phyloP scores from a whole-genome alignment of 1,140 invertebrate genomes.

The Drosophila subobscura region DNA sequence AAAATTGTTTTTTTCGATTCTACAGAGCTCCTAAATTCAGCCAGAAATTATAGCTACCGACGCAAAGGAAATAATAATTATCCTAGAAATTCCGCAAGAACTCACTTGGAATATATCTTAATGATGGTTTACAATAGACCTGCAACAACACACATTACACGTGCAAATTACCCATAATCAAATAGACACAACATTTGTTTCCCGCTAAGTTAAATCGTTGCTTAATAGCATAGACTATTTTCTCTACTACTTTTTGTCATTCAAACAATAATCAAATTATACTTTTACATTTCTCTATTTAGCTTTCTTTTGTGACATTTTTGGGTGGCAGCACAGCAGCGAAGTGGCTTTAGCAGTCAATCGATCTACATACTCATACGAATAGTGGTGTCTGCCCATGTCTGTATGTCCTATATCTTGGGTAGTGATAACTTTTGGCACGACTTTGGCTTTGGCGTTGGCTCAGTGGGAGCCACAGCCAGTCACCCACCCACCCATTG shows the following conservation, averaged over 20 bases:
- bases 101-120: no score
- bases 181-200: no score
- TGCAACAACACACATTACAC: no score
- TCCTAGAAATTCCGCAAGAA: no score
- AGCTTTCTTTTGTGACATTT: constrained; percentile 5
- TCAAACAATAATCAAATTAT: not conserved
- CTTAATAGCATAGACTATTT: no score
- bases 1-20: not conserved
- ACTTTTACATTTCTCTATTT: not conserved
- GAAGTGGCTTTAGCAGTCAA: constrained; percentile 17
- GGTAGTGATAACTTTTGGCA: constrained; percentile 68
- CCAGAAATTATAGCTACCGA: no score
- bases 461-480: not conserved
- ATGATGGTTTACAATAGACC: no score
- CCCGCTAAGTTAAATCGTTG: no score
- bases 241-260: not conserved
- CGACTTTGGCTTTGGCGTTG: constrained; percentile 60
- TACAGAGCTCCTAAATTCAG: no score
- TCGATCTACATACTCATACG: constrained; percentile 17
- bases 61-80: no score
- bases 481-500: constrained; percentile 47
- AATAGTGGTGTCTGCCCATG: not conserved
- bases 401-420: constrained; percentile 32
- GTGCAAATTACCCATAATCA: no score
- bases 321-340: not conserved